Evolutionary conservation across 1,140 invertebrate species (phyloP), one percentile per base, ranked within the genome.

Genomic region (Orussus abietinus): DNA sequence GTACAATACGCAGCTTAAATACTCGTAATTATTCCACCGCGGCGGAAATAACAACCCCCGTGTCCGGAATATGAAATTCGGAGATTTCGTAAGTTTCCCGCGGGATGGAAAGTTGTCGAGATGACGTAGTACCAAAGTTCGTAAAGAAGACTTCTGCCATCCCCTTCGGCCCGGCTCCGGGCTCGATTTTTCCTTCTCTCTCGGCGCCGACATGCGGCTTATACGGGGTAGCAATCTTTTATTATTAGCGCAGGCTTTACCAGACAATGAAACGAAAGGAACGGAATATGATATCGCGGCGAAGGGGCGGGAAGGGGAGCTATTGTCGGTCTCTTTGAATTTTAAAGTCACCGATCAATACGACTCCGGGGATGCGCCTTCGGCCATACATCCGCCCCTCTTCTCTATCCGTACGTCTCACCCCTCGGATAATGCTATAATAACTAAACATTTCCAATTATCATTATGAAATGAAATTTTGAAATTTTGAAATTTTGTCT

Each of bases 291-390:
- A 72, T 72, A 74, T 72, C 69, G 69, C 69, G 70, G 61, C 58
- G 54, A 53, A 61, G 53, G 59, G 55, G 59, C 55, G 51, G 64
- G 51, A 55, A 56, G 68, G 64, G 61, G 70, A 71, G 66, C 69
- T 70, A 72, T 74, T 72, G 71, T 74, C 69, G 71, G 71, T 72
- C 68, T 71, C 69, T 74, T 74, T 74, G 69, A 74, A 72, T 74
- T 74, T 74, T 74, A 71, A 74, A 74, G 71, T 74, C 71, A 69
- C 62, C 67, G 69, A 72, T 70, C 69, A 66, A 72, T 72, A 71
- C 62, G 57, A 59, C 69, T 64, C 57, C 56, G 57, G 63, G 63
- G 69, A 70, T 71, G 67, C 62, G 69, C 71, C 69, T 71, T 66
- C 62, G 63, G 65, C 66, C 69, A 62, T 66, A 64, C 59, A 62